Conservation (phyloP, 2,797 vertebrate species). For the Telmatherina bonti region DNA sequence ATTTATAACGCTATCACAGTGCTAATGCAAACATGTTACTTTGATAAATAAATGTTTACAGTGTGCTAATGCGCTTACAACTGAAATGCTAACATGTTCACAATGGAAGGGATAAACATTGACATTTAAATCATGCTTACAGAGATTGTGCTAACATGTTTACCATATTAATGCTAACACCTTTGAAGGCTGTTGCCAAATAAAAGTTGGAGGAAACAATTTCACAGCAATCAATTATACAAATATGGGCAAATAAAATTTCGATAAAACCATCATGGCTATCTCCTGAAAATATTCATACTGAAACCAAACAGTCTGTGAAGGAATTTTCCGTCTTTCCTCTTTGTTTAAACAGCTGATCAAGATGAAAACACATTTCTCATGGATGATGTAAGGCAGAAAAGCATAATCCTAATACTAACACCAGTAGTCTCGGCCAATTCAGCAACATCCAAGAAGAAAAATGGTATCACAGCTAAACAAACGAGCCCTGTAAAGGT, state of each 20-base stretch:
- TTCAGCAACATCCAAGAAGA: not conserved
- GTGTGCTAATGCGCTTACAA: too few species aligned
- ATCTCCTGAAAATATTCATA: not conserved
- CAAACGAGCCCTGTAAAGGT: not conserved
- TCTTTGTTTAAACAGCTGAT: conserved; percentile 47
- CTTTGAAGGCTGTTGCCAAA: too few species aligned
- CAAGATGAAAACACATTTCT: conserved; percentile 20
- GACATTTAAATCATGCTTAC: too few species aligned
- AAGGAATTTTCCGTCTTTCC: not conserved
- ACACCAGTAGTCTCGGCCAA: not conserved
- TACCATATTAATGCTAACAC: too few species aligned
- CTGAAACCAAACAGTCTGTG: conserved; percentile 13
- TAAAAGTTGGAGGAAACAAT: too few species aligned
- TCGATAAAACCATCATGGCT: not conserved
- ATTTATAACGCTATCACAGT: too few species aligned
- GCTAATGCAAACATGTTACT: too few species aligned
- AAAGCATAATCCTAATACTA: not conserved
- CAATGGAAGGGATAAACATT: too few species aligned
- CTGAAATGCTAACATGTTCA: too few species aligned
- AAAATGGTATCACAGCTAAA: conserved; percentile 29
- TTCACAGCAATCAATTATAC: conserved; percentile 1
- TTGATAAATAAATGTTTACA: too few species aligned
- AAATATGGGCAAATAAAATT: not conserved
- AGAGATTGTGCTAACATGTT: too few species aligned
- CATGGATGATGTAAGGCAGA: conserved; percentile 15